Evolutionary conservation across 2,113 vertebrate genomes (phyloP).

Genomic region (Saguinus imperator): DNA sequence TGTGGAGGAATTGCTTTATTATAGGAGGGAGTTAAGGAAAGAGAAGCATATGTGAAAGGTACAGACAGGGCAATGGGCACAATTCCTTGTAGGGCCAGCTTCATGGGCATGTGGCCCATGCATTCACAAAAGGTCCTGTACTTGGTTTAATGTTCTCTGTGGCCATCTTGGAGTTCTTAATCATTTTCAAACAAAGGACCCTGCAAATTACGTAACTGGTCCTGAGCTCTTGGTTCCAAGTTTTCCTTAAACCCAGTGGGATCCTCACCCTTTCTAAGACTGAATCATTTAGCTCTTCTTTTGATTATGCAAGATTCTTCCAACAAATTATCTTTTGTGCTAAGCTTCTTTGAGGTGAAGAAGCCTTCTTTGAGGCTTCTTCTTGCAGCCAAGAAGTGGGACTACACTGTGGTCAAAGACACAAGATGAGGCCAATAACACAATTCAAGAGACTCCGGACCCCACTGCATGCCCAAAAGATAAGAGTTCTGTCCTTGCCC

Average conservation of each 20-base stretch:
- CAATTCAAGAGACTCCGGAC: not conserved
- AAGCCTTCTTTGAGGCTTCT: too few species aligned
- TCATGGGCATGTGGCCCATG: not conserved
- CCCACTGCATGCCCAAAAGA: not conserved
- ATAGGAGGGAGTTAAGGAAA: not conserved
- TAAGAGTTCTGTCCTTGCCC: not conserved
- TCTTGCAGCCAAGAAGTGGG: not conserved
- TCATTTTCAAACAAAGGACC: not conserved
- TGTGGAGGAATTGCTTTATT: not conserved
- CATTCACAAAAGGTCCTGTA: not conserved
- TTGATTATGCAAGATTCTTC: not conserved
- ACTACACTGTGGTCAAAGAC: not conserved
- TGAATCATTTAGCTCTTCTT: not conserved
- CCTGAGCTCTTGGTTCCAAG: not conserved
- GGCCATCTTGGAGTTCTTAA: not conserved
- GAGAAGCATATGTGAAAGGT: not conserved
- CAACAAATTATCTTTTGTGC: not conserved
- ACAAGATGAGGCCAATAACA: not conserved
- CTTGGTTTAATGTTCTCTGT: not conserved
- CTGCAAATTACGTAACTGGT: not conserved
- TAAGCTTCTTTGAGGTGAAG: not conserved
- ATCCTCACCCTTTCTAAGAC: not conserved
- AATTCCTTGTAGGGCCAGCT: not conserved
- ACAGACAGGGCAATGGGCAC: not conserved
- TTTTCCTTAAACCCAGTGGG: not conserved